A percentile compares a stretch with the other conserved stretches of the same genome.
Evolutionary conservation across 53 echinoderm and acorn worm species (phyloP).

Genomic region (Echinarachnius parma): DNA sequence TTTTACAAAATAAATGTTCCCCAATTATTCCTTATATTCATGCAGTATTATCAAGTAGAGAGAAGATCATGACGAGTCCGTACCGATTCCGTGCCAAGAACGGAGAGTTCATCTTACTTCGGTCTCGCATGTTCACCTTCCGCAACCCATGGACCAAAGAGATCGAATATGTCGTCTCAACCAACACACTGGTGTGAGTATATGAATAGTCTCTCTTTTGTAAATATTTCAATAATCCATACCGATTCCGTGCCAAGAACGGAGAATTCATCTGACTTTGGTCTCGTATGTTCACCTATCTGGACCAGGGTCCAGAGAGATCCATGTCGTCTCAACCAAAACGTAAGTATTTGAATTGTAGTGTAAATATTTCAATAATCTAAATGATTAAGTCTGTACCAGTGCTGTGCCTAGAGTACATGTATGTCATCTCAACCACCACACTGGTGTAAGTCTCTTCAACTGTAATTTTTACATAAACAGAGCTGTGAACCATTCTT

Average conservation of each 20-base stretch:
- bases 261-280: constrained; percentile 71
- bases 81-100: constrained; percentile 88
- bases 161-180: constrained; percentile 91
- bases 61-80: constrained; percentile 66
- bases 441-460: no score
- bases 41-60: constrained; percentile 71
- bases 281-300: constrained; percentile 83
- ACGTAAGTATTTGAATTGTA: constrained; percentile 56
- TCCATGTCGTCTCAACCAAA: constrained; percentile 90
- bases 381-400: no score
- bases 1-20: not conserved
- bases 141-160: constrained; percentile 97
- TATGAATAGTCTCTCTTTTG: not conserved
- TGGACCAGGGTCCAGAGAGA: constrained; percentile 92
- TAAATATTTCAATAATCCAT: constrained; percentile 24
- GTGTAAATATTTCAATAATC: not conserved
- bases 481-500: no score
- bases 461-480: no score
- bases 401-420: constrained; percentile 81
- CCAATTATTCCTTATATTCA: not conserved
- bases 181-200: constrained; percentile 75
- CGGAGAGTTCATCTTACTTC: constrained; percentile 70
- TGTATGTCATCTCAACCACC: no score
- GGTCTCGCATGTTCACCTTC: constrained; percentile 83
- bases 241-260: constrained; percentile 83